Evolutionary conservation across 2,113 vertebrate genomes (phyloP), one percentile per base, ranked within the genome.

Genomic region (Dasyornis broadbenti): DNA sequence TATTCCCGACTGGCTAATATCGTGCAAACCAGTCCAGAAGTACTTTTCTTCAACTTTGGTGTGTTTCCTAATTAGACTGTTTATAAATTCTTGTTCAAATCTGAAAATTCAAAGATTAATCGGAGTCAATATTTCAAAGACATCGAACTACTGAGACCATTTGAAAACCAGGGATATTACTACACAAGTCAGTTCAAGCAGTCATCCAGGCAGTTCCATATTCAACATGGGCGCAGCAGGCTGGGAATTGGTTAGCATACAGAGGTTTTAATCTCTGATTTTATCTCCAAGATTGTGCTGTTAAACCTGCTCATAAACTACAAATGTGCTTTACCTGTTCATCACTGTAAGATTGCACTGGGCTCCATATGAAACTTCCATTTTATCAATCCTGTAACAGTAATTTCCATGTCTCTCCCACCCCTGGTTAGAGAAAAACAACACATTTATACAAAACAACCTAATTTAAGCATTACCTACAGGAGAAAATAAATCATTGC

Each of bases 41-140:
- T 98, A 98, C 56, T 97, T 98, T 61, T 75, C 96, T 86, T 78
- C 96, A 88, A 79, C 79, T 94, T 92, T 94, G 11, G 96, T 97
- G 23, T 99, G 94, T 53, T 98, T 98, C 88, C 95, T 97, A 50
- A 99, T 98, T 30, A 99, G 97, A 75, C 96, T 98, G 96, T 98
- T 99, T 96, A 99, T 97, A 86, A 98, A 99, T 89, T 98, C 98
- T 98, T 99, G 99, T 76, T 99, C 99, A 97, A 99, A 99, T 95
- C 99, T 99, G 97, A 37, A 97, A 96, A 70, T 78, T 44, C 60
- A 92, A 37, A 88, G 61, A 92, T 76, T 37, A 77, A 57, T 68
- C 7, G 0, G 44, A 44, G 83, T 94, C 64, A 95, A 13, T 84
- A 95, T 70, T 64, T 83, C 61, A 89, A 92, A 82, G 37, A 66